Conservation (phyloP, 1,140 invertebrate species). For the Meloidogyne chitwoodi region DNA sequence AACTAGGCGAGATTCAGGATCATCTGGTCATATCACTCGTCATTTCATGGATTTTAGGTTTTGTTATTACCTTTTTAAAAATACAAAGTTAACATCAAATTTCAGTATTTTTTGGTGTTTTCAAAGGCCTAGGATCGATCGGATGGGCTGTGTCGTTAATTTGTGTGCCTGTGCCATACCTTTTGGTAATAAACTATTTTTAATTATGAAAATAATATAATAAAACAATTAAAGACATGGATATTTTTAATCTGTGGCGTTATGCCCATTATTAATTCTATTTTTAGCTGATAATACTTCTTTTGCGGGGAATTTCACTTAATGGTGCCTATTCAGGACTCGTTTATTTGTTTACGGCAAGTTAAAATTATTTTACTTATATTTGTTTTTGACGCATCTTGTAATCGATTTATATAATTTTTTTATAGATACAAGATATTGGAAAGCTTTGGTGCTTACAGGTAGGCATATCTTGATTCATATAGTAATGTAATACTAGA, state of each 20-base stretch:
- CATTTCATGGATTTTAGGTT: conserved; percentile 48
- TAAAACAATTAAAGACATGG: too few relatives aligned
- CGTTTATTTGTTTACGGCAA: conserved; percentile 16
- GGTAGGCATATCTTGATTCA: conserved; percentile 10
- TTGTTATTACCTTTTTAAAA: background rate
- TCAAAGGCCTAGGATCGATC: conserved; percentile 56
- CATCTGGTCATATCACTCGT: conserved; percentile 41
- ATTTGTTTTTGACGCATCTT: background rate
- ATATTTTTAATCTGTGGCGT: background rate
- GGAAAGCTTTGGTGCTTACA: conserved; percentile 44
- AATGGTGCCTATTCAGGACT: conserved; percentile 46
- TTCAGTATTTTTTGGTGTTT: conserved; percentile 56
- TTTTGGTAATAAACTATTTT: conserved; percentile 18
- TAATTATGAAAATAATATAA: too few relatives aligned
- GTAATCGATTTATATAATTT: background rate
- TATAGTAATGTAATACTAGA: conserved; percentile 6
- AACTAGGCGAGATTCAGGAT: conserved; percentile 11
- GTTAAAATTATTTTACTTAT: background rate
- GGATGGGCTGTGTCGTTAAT: conserved; percentile 57
- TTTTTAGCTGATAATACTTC: conserved; percentile 50
- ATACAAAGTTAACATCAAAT: background rate
- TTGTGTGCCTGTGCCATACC: conserved; percentile 18
- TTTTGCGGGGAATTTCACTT: conserved; percentile 49
- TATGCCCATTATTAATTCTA: background rate
- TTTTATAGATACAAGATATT: conserved; percentile 36